phyloP scores from a whole-genome alignment of 2,888 invertebrate genomes.

The Chloroclystis v-ata region DNA sequence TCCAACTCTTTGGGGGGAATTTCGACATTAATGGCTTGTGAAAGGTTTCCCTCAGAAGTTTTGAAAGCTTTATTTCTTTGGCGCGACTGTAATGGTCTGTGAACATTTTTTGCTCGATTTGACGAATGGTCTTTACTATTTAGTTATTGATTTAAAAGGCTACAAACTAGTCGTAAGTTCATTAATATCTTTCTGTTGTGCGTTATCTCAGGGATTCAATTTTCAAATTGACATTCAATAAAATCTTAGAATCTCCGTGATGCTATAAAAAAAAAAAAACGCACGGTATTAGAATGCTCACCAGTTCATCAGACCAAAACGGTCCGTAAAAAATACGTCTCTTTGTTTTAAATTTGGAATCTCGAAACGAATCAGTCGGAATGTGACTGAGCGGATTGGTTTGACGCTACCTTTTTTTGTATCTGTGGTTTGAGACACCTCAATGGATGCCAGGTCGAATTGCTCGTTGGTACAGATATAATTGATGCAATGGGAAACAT shows the following conservation, averaged over 20 bases:
- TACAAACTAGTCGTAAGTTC: too few species aligned
- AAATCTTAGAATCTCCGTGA: too few species aligned
- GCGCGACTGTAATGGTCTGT: slow-evolving; percentile 17
- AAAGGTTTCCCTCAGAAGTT: slow-evolving; percentile 66
- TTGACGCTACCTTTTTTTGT: too few species aligned
- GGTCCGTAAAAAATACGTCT: slow-evolving; percentile 10
- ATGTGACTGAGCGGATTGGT: slow-evolving; percentile 53
- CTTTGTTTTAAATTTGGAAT: slow-evolving; percentile 25
- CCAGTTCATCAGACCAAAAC: too few species aligned
- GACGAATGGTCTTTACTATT: not conserved
- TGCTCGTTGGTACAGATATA: slow-evolving; percentile 55
- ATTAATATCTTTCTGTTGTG: too few species aligned
- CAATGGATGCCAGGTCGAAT: slow-evolving; percentile 50
- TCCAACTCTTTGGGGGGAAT: slow-evolving; percentile 71
- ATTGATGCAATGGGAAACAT: slow-evolving; percentile 50
- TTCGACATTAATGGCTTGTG: slow-evolving; percentile 69
- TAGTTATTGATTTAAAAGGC: too few species aligned
- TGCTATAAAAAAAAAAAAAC: too few species aligned
- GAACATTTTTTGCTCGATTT: slow-evolving; percentile 26
- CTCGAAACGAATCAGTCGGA: slow-evolving; percentile 33
- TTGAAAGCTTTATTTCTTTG: slow-evolving; percentile 50
- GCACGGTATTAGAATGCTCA: too few species aligned
- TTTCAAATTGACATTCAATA: too few species aligned
- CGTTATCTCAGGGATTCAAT: too few species aligned
- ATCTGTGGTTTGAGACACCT: slow-evolving; percentile 16